phyloP scores from a whole-genome alignment of 2,888 invertebrate genomes.

The Horisme vitalbata region DNA sequence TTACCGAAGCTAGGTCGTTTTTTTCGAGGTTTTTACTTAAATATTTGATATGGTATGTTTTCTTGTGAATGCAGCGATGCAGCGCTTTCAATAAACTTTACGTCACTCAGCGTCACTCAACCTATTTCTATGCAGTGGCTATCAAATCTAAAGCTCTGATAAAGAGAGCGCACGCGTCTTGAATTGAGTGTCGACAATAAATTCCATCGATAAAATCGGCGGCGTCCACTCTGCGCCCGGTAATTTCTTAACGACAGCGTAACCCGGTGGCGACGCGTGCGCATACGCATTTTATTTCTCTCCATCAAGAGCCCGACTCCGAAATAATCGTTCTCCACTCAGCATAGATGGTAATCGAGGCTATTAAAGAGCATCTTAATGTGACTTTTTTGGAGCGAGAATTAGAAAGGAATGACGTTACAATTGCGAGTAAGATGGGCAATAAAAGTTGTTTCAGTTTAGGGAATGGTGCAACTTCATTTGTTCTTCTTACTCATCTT shows the following conservation, averaged over 20 bases:
- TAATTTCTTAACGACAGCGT: slow-evolving; percentile 82
- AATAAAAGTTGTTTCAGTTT: slow-evolving; percentile 40
- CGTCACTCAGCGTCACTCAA: neutral
- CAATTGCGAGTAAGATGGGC: slow-evolving; percentile 39
- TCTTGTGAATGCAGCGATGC: too few species aligned
- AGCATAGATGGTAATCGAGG: slow-evolving; percentile 80
- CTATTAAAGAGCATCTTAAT: slow-evolving; percentile 78
- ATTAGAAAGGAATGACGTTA: slow-evolving; percentile 54
- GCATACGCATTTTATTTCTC: slow-evolving; percentile 78
- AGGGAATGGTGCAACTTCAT: slow-evolving; percentile 26
- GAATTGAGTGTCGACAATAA: slow-evolving; percentile 75
- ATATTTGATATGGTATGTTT: slow-evolving; percentile 2
- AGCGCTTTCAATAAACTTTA: neutral
- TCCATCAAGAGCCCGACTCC: slow-evolving; percentile 72
- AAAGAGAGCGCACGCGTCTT: slow-evolving; percentile 62
- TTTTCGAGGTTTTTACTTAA: slow-evolving; percentile 3
- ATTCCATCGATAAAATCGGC: slow-evolving; percentile 82
- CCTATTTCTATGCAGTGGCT: slow-evolving; percentile 9
- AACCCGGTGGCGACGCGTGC: slow-evolving; percentile 81
- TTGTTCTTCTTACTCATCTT: slow-evolving; percentile 29
- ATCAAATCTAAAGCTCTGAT: slow-evolving; percentile 36
- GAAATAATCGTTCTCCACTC: slow-evolving; percentile 81
- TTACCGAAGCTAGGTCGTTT: slow-evolving; percentile 14
- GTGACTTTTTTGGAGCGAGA: slow-evolving; percentile 69
- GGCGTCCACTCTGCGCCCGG: slow-evolving; percentile 71